phyloP scores from a whole-genome alignment of 2,797 vertebrate genomes.

The Micropoecilia bifurca region DNA sequence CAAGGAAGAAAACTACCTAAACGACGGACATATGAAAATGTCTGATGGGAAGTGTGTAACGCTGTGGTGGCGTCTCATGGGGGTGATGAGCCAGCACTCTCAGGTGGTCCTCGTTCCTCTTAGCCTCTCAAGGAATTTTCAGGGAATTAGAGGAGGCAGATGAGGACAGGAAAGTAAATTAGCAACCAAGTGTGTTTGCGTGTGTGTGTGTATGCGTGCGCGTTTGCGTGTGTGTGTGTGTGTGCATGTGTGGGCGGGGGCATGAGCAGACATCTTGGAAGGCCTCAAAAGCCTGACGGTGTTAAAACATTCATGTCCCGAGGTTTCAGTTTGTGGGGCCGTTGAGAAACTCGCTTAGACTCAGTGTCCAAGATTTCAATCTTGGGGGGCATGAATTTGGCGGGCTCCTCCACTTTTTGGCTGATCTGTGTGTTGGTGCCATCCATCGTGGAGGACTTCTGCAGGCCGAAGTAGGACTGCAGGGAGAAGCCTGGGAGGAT shows the following conservation, averaged over 20 bases:
- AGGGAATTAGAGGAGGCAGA: conserved; percentile 25
- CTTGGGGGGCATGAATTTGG: conserved; percentile 85
- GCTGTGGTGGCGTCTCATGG: conserved; percentile 21
- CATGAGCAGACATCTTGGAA: conserved; percentile 5
- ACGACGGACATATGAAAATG: neutral
- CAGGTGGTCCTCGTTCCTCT: conserved; percentile 25
- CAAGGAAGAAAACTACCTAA: neutral
- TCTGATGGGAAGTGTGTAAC: neutral
- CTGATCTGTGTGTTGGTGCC: conserved; percentile 86
- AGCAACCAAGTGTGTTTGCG: neutral
- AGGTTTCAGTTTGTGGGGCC: conserved; percentile 90
- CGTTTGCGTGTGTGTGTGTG: no score
- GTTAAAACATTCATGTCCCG: conserved; percentile 95
- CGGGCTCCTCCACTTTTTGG: conserved; percentile 83
- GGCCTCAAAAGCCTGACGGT: conserved; percentile 91
- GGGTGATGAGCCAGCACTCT: conserved; percentile 26
- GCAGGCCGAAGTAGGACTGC: conserved; percentile 90
- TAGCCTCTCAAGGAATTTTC: conserved; percentile 16
- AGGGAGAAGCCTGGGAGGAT: conserved; percentile 85
- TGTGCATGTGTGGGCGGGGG: no score
- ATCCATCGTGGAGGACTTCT: conserved; percentile 92
- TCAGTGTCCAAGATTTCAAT: conserved; percentile 85
- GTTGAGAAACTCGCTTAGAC: conserved; percentile 77
- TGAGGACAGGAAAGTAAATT: conserved; percentile 22
- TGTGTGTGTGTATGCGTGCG: no score